Evolutionary conservation across 2,888 invertebrate species (phyloP).

Genomic region (Proisotoma minuta): DNA sequence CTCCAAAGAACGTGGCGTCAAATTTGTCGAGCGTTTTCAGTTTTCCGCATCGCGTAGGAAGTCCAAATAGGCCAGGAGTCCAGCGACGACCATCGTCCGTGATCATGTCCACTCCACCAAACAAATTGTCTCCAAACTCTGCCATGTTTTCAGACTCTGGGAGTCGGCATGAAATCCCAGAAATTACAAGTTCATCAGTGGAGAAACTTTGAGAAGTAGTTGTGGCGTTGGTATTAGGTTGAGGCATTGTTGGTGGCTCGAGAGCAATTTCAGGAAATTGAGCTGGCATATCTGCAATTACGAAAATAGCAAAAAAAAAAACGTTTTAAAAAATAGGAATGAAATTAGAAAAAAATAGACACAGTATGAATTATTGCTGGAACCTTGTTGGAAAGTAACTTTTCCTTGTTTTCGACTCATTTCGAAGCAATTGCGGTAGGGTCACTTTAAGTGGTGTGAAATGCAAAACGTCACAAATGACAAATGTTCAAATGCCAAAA

Average conservation of each 20-base stretch:
- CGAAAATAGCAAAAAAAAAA: not conserved
- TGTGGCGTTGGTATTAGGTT: conserved; percentile 49
- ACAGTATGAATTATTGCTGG: not conserved
- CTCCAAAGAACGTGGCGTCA: conserved; percentile 85
- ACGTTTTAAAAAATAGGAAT: no score
- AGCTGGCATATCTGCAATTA: conserved; percentile 61
- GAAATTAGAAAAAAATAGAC: not conserved
- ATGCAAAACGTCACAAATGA: no score
- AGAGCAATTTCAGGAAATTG: conserved; percentile 59
- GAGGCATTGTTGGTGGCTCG: conserved; percentile 31
- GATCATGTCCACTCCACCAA: conserved; percentile 60
- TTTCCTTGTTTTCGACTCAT: no score
- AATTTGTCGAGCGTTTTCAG: conserved; percentile 73
- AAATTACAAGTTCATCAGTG: conserved; percentile 71
- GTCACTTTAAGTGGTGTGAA: no score
- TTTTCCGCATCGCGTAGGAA: conserved; percentile 76
- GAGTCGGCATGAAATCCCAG: conserved; percentile 72
- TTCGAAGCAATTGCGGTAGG: no score
- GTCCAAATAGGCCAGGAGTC: conserved; percentile 50
- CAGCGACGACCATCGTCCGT: conserved; percentile 46
- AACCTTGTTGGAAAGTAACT: no score
- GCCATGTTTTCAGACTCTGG: conserved; percentile 87
- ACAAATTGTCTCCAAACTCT: conserved; percentile 86
- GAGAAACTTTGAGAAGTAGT: conserved; percentile 49
- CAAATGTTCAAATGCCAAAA: no score